Percentiles rank a stretch among this genome's conserved stretches.
Conservation (phyloP, 37 sponge, comb jelly and placozoan species). For the Axinella damicornis region DNA sequence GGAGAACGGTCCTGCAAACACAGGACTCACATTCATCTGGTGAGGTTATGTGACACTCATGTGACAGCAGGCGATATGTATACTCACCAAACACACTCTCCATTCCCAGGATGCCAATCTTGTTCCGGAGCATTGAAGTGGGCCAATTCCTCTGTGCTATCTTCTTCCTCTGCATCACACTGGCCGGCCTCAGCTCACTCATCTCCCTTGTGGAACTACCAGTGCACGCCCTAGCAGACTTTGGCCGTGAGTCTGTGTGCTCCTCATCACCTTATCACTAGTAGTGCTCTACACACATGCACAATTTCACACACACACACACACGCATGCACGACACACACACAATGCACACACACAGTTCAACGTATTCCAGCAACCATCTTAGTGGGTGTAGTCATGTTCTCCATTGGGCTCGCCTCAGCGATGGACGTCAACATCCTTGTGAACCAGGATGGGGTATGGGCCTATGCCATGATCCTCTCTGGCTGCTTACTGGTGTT, state of each 20-base stretch:
- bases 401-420: slow-evolving; percentile 63
- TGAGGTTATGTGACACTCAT: slow-evolving; percentile 14
- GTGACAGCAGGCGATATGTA: too few relatives aligned
- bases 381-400: slow-evolving; percentile 49
- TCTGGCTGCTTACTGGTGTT: slow-evolving; percentile 64
- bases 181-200: slow-evolving; percentile 89
- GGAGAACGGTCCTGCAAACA: slow-evolving; percentile 81
- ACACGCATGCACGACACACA: not conserved
- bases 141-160: slow-evolving; percentile 61
- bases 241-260: slow-evolving; percentile 61
- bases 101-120: slow-evolving; percentile 79
- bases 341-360: too few relatives aligned
- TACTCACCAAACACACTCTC: too few relatives aligned
- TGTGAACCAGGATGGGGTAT: slow-evolving; percentile 78
- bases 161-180: slow-evolving; percentile 81
- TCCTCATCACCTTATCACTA: too few relatives aligned
- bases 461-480: slow-evolving; percentile 82
- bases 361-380: slow-evolving; percentile 67
- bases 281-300: not conserved
- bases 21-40: slow-evolving; percentile 93
- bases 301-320: not conserved
- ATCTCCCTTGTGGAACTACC: slow-evolving; percentile 75
- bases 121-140: slow-evolving; percentile 58
- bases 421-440: slow-evolving; percentile 40
- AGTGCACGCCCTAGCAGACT: slow-evolving; percentile 72